A percentile compares a stretch with the other conserved stretches of the same genome.
These are phyloP conservation scores for Heliocidaris erythrogramma DNA, from an alignment of 35 echinoderm and acorn worm genomes.

Conservation along the genomic window DNA sequence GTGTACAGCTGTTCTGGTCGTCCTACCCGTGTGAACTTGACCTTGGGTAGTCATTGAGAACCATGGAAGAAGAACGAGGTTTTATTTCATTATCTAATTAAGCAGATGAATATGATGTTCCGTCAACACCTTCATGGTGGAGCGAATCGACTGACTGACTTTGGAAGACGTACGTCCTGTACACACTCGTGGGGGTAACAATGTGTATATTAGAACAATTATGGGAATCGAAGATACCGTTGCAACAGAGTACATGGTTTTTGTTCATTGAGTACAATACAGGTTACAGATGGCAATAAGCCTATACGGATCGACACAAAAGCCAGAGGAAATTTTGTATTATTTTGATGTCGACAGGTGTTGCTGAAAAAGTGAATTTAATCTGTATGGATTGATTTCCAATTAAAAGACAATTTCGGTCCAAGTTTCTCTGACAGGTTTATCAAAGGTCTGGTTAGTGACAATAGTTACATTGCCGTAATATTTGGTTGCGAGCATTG, in stretches of 20 bases:
- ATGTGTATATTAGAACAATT: neutral
- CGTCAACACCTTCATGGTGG: neutral
- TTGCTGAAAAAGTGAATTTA: no score
- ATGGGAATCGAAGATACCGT: neutral
- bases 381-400: no score
- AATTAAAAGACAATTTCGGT: no score
- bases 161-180: neutral
- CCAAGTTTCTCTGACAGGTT: no score
- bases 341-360: no score
- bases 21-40: neutral
- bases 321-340: neutral
- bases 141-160: neutral
- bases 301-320: neutral
- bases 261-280: neutral
- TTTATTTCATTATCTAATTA: conserved; percentile 7
- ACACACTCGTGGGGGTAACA: neutral
- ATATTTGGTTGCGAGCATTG: no score
- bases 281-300: neutral
- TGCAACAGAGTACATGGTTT: neutral
- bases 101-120: conserved; percentile 1
- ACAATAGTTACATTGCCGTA: no score
- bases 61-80: neutral
- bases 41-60: neutral
- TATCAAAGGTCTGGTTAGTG: no score
- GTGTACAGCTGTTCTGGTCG: neutral